Conservation (phyloP, 2,113 vertebrate species). For the Sialia sialis region DNA sequence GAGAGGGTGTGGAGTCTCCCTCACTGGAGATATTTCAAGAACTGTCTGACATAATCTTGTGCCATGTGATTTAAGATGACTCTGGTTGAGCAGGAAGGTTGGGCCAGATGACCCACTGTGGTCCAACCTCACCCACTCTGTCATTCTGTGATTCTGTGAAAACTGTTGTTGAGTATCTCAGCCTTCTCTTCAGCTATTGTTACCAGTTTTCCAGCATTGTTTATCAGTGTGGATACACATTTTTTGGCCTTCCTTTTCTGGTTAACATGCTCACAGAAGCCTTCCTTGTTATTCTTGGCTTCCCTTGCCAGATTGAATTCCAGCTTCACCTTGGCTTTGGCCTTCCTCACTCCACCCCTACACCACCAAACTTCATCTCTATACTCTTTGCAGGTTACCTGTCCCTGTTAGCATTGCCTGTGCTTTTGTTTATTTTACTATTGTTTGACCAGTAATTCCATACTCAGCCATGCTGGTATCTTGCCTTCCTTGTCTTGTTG, state of each 20-base stretch:
- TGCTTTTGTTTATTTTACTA: neutral
- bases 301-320: neutral
- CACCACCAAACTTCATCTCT: neutral
- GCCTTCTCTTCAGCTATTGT: neutral
- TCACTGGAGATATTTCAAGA: neutral
- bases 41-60: neutral
- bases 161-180: neutral
- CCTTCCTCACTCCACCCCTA: neutral
- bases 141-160: neutral
- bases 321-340: neutral
- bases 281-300: neutral
- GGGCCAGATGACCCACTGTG: too few relatives aligned
- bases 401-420: neutral
- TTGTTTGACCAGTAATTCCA: neutral
- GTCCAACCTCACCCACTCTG: neutral
- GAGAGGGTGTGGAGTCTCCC: neutral
- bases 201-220: neutral
- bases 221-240: neutral
- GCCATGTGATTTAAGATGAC: neutral
- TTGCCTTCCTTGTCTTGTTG: neutral
- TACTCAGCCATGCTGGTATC: neutral
- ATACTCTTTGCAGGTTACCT: neutral
- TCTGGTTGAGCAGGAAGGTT: neutral
- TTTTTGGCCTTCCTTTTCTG: neutral
- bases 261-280: neutral